Conservation (phyloP, 92 coral and sea anemone genomes). For the Porites lobata region DNA sequence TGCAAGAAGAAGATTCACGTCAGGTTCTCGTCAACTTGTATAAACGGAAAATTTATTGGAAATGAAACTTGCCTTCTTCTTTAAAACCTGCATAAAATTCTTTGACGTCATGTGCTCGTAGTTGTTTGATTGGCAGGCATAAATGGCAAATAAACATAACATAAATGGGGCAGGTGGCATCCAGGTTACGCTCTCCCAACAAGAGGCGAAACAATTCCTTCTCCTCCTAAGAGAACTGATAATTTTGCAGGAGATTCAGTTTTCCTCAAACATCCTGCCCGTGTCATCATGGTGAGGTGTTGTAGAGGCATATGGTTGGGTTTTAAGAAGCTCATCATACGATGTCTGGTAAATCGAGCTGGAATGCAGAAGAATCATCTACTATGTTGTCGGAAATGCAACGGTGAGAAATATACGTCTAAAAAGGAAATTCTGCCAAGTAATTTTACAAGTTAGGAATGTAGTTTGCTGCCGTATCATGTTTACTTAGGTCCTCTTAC, state of each 20-base stretch:
- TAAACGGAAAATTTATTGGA: background rate
- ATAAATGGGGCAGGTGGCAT: conserved; percentile 16
- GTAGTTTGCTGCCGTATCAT: background rate
- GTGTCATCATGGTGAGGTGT: conserved; percentile 19
- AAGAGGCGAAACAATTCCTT: conserved; percentile 8
- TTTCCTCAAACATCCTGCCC: background rate
- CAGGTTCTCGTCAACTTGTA: background rate
- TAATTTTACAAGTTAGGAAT: no score
- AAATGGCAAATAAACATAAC: background rate
- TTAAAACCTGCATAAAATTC: conserved; percentile 3
- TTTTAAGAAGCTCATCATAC: conserved; percentile 29
- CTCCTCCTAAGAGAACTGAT: background rate
- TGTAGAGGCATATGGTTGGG: conserved; percentile 27
- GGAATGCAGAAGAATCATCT: conserved; percentile 34
- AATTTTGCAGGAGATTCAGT: background rate
- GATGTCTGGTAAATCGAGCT: conserved; percentile 14
- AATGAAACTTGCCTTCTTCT: background rate
- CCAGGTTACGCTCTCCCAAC: conserved; percentile 29
- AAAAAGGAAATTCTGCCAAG: no score
- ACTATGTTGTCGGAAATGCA: conserved; percentile 38
- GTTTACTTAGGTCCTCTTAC: background rate
- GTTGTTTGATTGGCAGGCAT: conserved; percentile 29
- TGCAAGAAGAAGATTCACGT: background rate
- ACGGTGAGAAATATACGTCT: conserved; percentile 10
- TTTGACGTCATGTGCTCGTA: conserved; percentile 12